phyloP scores from a whole-genome alignment of 1,140 invertebrate genomes.

The Paracyclopina nana region DNA sequence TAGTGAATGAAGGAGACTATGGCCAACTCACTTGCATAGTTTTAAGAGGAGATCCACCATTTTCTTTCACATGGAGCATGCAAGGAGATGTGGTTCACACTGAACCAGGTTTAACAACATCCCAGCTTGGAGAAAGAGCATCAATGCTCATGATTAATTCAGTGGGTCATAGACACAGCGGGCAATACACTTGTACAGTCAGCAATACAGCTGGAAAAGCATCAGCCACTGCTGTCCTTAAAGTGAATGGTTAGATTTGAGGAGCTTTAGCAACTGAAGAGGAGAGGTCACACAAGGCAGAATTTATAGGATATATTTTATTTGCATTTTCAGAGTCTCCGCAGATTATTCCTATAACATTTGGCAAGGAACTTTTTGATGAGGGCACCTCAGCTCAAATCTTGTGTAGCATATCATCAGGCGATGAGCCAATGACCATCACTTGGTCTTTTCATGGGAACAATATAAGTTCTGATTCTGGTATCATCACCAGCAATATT shows the following conservation, averaged over 20 bases:
- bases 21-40: slow-evolving; percentile 18
- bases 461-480: slow-evolving; percentile 16
- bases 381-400: background rate
- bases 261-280: background rate
- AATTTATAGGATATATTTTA: background rate
- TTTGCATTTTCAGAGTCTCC: background rate
- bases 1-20: slow-evolving; percentile 46
- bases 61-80: slow-evolving; percentile 15
- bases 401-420: slow-evolving; percentile 55
- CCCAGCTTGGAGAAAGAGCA: slow-evolving; percentile 3
- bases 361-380: slow-evolving; percentile 1
- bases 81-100: background rate
- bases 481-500: slow-evolving; percentile 29
- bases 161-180: slow-evolving; percentile 20
- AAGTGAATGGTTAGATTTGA: slow-evolving; percentile 41
- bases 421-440: slow-evolving; percentile 55
- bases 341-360: background rate
- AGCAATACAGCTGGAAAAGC: slow-evolving; percentile 41
- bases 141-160: slow-evolving; percentile 20
- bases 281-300: background rate
- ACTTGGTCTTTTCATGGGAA: slow-evolving; percentile 48
- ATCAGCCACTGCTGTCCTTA: slow-evolving; percentile 38
- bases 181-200: slow-evolving; percentile 30
- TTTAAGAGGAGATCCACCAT: slow-evolving; percentile 20
- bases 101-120: background rate